These are phyloP conservation scores for Oceanites oceanicus DNA, from an alignment of 2,113 vertebrate genomes.

Conservation along the genomic window DNA sequence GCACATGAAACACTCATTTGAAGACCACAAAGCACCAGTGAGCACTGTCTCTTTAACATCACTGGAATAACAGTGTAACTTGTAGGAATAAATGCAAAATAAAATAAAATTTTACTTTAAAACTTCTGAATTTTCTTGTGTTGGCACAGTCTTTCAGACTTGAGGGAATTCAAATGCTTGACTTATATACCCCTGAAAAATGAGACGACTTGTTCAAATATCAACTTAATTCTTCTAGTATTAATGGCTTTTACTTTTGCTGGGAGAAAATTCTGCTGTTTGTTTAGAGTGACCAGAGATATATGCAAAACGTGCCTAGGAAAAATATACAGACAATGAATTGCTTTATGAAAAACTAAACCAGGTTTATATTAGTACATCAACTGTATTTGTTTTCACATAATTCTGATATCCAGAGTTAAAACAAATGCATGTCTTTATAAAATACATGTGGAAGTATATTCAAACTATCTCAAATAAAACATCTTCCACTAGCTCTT, in stretches of 20 bases:
- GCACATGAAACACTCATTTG: background rate
- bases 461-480: background rate
- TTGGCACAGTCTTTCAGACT: background rate
- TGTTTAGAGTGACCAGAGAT: background rate
- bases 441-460: background rate
- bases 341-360: constrained; percentile 11
- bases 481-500: background rate
- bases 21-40: background rate
- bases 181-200: background rate
- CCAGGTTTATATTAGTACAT: background rate
- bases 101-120: background rate
- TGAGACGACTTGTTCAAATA: background rate
- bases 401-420: background rate
- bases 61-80: background rate
- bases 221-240: background rate
- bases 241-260: background rate
- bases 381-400: background rate
- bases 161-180: background rate
- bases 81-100: background rate
- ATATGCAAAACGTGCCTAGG: background rate
- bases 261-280: background rate
- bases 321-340: background rate
- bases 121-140: background rate
- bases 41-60: background rate
- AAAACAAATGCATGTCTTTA: background rate